Percentiles rank a stretch among this genome's conserved stretches.
Conservation (phyloP, 2,888 invertebrate species). For the Amblyteles armatorius region DNA sequence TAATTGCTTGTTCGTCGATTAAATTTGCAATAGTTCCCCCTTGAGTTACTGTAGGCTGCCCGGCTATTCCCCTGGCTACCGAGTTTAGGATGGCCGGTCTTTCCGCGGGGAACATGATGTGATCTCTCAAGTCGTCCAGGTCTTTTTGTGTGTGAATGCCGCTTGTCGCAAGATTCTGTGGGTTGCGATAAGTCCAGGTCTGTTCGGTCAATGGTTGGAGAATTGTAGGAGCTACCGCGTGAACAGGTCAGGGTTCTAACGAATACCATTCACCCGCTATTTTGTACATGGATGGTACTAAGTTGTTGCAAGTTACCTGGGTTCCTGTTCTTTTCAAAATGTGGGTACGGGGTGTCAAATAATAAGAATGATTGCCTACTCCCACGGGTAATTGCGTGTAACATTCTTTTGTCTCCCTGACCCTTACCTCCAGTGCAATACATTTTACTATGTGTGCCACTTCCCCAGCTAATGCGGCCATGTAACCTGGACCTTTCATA, state of each 20-base stretch:
- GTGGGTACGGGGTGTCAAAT: constrained; percentile 64
- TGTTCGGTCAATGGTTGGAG: constrained; percentile 9
- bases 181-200: constrained; percentile 28
- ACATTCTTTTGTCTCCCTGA: constrained; percentile 62
- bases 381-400: constrained; percentile 69
- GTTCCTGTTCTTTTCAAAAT: constrained; percentile 60
- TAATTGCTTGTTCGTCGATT: constrained; percentile 37
- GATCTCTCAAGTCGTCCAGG: constrained; percentile 4
- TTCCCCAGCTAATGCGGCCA: constrained; percentile 69
- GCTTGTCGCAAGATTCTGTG: neutral
- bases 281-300: constrained; percentile 64
- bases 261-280: constrained; percentile 46
- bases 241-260: neutral
- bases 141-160: neutral
- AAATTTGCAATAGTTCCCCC: constrained; percentile 28
- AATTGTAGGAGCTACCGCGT: neutral
- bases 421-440: constrained; percentile 48
- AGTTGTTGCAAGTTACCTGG: constrained; percentile 59
- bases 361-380: constrained; percentile 63
- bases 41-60: constrained; percentile 22
- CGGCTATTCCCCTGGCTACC: neutral
- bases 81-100: constrained; percentile 47
- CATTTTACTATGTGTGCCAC: constrained; percentile 71
- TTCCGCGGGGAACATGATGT: constrained; percentile 49
- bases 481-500: constrained; percentile 67